Percentiles rank a stretch among this genome's conserved stretches.
These are phyloP conservation scores for Brenthis daphne DNA, from an alignment of 2,888 invertebrate genomes.

Conservation along the genomic window DNA sequence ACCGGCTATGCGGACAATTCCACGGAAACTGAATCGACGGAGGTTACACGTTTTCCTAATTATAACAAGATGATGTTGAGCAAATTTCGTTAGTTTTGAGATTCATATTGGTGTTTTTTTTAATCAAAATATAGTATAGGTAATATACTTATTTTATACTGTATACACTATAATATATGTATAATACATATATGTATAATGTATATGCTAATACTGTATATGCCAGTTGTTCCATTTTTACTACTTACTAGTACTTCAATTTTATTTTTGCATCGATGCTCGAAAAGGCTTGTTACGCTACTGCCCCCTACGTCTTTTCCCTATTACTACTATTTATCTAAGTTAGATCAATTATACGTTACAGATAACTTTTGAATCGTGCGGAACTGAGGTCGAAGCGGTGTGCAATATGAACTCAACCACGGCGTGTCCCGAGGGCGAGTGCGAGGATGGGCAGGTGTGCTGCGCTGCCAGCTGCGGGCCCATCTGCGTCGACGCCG, in stretches of 20 bases:
- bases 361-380: slow-evolving; percentile 71
- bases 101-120: no score
- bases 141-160: no score
- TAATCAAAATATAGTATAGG: no score
- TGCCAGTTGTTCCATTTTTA: no score
- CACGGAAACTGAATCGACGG: slow-evolving; percentile 59
- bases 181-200: neutral
- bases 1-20: slow-evolving; percentile 53
- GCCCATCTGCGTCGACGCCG: slow-evolving; percentile 70
- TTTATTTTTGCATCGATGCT: no score
- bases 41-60: slow-evolving; percentile 47
- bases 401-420: slow-evolving; percentile 68
- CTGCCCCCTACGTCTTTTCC: no score
- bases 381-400: slow-evolving; percentile 72
- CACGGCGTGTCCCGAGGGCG: slow-evolving; percentile 59
- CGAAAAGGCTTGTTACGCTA: no score
- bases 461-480: slow-evolving; percentile 74
- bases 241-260: no score
- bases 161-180: no score
- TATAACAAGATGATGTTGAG: no score
- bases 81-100: no score
- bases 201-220: no score
- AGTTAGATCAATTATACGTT: neutral
- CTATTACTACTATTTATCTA: neutral
- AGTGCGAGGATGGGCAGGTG: slow-evolving; percentile 67